These are phyloP conservation scores for Jacana jacana DNA, from an alignment of 2,113 vertebrate genomes.

Conservation along the genomic window DNA sequence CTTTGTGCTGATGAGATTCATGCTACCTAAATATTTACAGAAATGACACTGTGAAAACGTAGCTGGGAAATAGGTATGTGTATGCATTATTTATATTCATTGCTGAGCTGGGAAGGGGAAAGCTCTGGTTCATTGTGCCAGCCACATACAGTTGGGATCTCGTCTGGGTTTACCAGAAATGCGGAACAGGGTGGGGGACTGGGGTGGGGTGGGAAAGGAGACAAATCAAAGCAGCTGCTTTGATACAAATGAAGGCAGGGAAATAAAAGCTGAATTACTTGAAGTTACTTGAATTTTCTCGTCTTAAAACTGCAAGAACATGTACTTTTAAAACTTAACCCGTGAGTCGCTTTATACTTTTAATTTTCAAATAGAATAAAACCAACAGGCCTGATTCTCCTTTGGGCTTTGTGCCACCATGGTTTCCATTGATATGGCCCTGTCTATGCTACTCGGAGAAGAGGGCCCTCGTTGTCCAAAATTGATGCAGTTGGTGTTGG, in stretches of 20 bases:
- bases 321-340: conserved; percentile 58
- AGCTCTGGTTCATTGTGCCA: conserved; percentile 70
- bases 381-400: conserved; percentile 23
- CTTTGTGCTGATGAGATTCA: conserved; percentile 79
- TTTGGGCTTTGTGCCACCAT: background rate
- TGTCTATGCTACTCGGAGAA: background rate
- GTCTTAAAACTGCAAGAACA: conserved; percentile 68
- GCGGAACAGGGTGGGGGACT: conserved; percentile 56
- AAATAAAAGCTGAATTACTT: conserved; percentile 79
- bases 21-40: conserved; percentile 84
- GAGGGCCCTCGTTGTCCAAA: conserved; percentile 37
- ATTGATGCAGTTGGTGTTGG: conserved; percentile 54
- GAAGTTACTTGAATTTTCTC: conserved; percentile 80
- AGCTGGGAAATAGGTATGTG: conserved; percentile 74
- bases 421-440: background rate
- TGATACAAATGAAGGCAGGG: conserved; percentile 75
- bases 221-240: conserved; percentile 69
- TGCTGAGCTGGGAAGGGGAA: conserved; percentile 65
- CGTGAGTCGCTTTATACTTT: conserved; percentile 60
- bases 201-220: conserved; percentile 66
- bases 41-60: conserved; percentile 93
- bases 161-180: conserved; percentile 70
- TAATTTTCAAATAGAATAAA: conserved; percentile 62
- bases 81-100: conserved; percentile 79
- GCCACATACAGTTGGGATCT: conserved; percentile 59